Percentiles rank a stretch among this genome's conserved stretches.
Conservation (phyloP, 2,888 invertebrate genomes). For the Aromia moschata region DNA sequence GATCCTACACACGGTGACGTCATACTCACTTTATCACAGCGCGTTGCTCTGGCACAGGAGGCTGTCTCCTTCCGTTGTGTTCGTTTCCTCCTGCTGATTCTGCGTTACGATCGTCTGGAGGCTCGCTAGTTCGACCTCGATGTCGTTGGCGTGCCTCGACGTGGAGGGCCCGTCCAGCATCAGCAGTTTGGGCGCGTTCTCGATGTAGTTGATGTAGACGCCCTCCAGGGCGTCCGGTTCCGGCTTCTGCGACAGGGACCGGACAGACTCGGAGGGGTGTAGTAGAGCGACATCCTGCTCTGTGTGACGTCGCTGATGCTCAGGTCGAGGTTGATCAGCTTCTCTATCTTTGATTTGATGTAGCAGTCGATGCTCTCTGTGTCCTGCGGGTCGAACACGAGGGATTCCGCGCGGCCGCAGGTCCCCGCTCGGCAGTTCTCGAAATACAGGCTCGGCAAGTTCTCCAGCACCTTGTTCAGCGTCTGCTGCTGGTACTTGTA, state of each 20-base stretch:
- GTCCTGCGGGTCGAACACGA: constrained; percentile 74
- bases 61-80: constrained; percentile 63
- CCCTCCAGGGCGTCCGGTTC: constrained; percentile 66
- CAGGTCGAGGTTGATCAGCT: constrained; percentile 67
- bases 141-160: constrained; percentile 49
- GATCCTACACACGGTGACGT: constrained; percentile 56
- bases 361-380: constrained; percentile 74
- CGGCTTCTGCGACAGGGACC: constrained; percentile 65
- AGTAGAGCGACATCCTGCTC: constrained; percentile 80
- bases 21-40: constrained; percentile 56
- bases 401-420: constrained; percentile 80
- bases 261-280: constrained; percentile 83
- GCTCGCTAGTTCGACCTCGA: not conserved
- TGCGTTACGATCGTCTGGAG: constrained; percentile 17
- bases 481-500: constrained; percentile 97
- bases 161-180: constrained; percentile 59
- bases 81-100: constrained; percentile 48
- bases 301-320: constrained; percentile 65
- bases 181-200: constrained; percentile 54
- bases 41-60: constrained; percentile 59
- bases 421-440: constrained; percentile 92
- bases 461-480: constrained; percentile 91
- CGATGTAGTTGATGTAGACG: constrained; percentile 76
- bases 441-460: constrained; percentile 88
- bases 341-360: constrained; percentile 73